Base-by-base conservation (phyloP, 1,140 invertebrate species). In the Microplitis demolitor region DNA sequence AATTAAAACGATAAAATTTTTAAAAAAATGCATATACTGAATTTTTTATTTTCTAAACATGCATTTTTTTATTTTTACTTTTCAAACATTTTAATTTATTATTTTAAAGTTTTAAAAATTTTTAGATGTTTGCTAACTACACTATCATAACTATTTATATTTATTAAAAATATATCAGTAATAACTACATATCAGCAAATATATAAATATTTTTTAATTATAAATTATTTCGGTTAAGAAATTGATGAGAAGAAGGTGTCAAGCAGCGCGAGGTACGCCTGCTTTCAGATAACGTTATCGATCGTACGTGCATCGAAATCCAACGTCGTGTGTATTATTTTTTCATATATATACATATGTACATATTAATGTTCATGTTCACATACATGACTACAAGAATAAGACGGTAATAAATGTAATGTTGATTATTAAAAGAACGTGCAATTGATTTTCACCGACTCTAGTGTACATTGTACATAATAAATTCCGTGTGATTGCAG, bases 281-380 rank as follows among this genome's bases (percentile, higher is more conserved):
- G 13, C 56, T 68, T 53, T 63, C 14, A 69, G 66, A 60, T 61
- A 66, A 16, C 14, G 37, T 56, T 69, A 73, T 73, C 67, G 72
- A 73, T 73, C 58, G 35, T 60, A 69, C 63, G 58, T 73, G 60
- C 9, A 73, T 69, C 35, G 72, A 73, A 73, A 73, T 73, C 66
- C 58, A 35, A 60, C 13, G n/a, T 67, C 50, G 54, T 61, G 50
- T 37, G 61, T 73, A 37, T 24, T 24, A 11, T 45, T 45, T 45
- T 45, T 9, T 45, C 11, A 9, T 9, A 45, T 45, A 45, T 45
- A 45, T 45, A 9, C 11, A 45, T 54, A 13, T 50, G 45, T 50
- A 50, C 13, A 50, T 50, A 50, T 50, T 50, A 50, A 50, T 8
- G 13, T 50, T 50, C 45, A 8, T n/a, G 53, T 14, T 68, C 39